Evolutionary conservation across 2,113 vertebrate genomes (phyloP).

Genomic region (Poecile atricapillus): DNA sequence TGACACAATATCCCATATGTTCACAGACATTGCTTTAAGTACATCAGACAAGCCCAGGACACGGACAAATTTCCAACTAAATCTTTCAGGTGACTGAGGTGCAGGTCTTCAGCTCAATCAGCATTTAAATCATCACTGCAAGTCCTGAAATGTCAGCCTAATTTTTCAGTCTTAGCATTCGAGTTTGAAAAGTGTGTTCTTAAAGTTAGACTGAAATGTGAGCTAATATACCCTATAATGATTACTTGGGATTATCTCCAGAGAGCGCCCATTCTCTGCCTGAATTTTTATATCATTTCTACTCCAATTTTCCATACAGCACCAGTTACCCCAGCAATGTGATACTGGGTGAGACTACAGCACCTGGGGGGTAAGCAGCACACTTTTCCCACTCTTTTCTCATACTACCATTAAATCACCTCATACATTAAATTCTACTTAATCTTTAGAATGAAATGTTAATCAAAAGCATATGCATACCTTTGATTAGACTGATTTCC

Average conservation of each 20-base stretch:
- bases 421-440: neutral
- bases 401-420: neutral
- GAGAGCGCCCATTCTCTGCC: neutral
- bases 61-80: neutral
- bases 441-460: neutral
- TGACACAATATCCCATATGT: neutral
- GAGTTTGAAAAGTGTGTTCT: neutral
- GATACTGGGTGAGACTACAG: neutral
- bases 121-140: neutral
- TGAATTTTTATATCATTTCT: neutral
- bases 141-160: neutral
- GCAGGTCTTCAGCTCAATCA: neutral
- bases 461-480: neutral
- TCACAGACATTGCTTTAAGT: neutral
- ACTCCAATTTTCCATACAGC: neutral
- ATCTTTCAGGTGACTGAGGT: neutral
- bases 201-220: neutral
- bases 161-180: neutral
- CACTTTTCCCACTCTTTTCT: neutral
- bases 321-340: neutral
- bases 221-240: neutral
- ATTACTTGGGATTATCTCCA: neutral
- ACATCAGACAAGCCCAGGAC: neutral
- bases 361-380: neutral
- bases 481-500: neutral